Conservation (phyloP, 2,888 invertebrate species). For the Odiellus spinosus region DNA sequence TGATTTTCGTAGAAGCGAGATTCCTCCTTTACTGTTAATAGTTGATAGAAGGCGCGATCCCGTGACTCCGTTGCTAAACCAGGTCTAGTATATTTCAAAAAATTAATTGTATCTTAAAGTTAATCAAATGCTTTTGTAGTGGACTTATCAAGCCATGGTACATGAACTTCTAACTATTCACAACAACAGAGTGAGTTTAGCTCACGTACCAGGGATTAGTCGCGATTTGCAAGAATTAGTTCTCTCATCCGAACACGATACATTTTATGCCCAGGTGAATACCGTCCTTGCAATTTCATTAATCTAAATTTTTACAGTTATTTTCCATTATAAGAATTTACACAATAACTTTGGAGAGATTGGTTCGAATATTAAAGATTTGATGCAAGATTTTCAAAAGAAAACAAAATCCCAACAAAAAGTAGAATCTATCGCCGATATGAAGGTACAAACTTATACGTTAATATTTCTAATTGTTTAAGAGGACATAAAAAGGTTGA, state of each 20-base stretch:
- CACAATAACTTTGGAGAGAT: constrained; percentile 97
- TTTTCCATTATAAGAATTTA: constrained; percentile 48
- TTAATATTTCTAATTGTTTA: background rate
- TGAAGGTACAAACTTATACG: constrained; percentile 54
- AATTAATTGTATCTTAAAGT: background rate
- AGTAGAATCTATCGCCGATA: constrained; percentile 94
- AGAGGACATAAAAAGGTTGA: no score
- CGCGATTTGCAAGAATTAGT: constrained; percentile 87
- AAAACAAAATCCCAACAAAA: constrained; percentile 90
- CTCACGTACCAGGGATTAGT: constrained; percentile 61
- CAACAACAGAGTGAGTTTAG: constrained; percentile 83
- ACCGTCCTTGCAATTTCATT: background rate
- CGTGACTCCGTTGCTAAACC: constrained; percentile 83
- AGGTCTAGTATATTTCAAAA: constrained; percentile 34
- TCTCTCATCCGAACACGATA: constrained; percentile 84
- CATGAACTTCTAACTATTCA: constrained; percentile 86
- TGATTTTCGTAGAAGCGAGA: constrained; percentile 54
- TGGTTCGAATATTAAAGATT: constrained; percentile 82
- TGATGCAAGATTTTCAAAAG: constrained; percentile 95
- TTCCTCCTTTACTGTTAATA: constrained; percentile 66
- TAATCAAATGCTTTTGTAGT: constrained; percentile 40
- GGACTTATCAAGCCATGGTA: constrained; percentile 99
- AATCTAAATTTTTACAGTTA: background rate
- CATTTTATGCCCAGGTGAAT: constrained; percentile 76
- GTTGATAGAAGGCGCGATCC: constrained; percentile 88